Evolutionary conservation across 2,888 invertebrate species (phyloP), one percentile per base, ranked within the genome.

Genomic region (Agrypnus murinus): DNA sequence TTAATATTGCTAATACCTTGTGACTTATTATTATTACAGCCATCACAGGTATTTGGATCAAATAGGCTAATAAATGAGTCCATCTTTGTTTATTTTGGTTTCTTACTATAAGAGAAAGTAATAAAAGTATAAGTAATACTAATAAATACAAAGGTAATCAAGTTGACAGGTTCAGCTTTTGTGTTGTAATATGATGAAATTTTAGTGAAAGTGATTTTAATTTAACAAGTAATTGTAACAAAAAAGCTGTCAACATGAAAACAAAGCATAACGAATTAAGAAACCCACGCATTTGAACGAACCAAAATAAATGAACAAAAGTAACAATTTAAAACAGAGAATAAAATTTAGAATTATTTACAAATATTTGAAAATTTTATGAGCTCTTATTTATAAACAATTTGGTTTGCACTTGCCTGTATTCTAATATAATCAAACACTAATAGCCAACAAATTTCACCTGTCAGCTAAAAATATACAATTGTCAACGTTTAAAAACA

Each of bases 21-120:
- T 86, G 83, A 83, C 58, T 87, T 88, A 73, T 88, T 87, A 62
- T 86, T 86, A 76, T 87, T 87, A n/a, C 86, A 86, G 53, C 89
- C 88, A 72, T 86, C 89, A 83, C 81, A 83, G 53, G 78, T 66
- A 57, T 75, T 79, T 0, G 93, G 93, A 83, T 94, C 95, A 83
- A 95, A 95, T 31, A 96, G 88, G 78, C 93, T 92, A 78, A 94
- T 87, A 86, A 95, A 93, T 0, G 93, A 93, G 77, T 95, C 95
- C 95, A 95, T 95, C 8, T 43, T 10, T 25, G 9, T 9, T 55
- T 32, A 25, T 34, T 32, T 14, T 58, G 40, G 17, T 36, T n/a
- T 55, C 5, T 8, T 55, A 5, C 55, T 55, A 31, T 4, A 57
- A 57, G 3, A 8, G 8, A 17, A 57, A 38, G 6, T 32, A 53